These are phyloP conservation scores for Caenorhabditis uteleia DNA, from an alignment of 2,888 invertebrate species.

Conservation along the genomic window DNA sequence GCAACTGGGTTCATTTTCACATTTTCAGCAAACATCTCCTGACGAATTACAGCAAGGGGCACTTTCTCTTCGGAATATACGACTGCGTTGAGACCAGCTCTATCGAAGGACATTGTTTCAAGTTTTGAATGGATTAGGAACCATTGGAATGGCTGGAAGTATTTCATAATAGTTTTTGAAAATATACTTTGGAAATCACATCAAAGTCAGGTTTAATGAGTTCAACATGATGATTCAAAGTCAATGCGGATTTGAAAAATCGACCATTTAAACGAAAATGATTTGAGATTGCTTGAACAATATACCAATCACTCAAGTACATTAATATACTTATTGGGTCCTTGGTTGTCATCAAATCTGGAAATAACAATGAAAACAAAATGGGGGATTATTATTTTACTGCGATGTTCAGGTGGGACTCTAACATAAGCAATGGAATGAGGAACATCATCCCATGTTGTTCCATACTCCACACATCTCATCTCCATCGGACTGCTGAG, in stretches of 20 bases:
- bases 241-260: background rate
- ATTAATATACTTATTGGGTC: background rate
- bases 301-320: background rate
- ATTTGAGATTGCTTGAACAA: background rate
- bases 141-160: conserved; percentile 1
- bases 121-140: background rate
- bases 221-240: background rate
- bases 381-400: too few relatives aligned
- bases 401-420: background rate
- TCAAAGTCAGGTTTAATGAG: background rate
- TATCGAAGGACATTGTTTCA: background rate
- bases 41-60: background rate
- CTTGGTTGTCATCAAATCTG: background rate
- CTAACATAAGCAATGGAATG: background rate
- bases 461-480: background rate
- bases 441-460: background rate
- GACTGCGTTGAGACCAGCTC: background rate
- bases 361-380: background rate
- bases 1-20: too few relatives aligned
- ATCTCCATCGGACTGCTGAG: background rate
- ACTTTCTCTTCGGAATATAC: background rate
- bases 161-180: too few relatives aligned
- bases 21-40: background rate
- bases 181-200: background rate
- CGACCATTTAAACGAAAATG: background rate